Evolutionary conservation across 2,797 vertebrate species (phyloP).

Genomic region (Percopsis omiscomaycus): DNA sequence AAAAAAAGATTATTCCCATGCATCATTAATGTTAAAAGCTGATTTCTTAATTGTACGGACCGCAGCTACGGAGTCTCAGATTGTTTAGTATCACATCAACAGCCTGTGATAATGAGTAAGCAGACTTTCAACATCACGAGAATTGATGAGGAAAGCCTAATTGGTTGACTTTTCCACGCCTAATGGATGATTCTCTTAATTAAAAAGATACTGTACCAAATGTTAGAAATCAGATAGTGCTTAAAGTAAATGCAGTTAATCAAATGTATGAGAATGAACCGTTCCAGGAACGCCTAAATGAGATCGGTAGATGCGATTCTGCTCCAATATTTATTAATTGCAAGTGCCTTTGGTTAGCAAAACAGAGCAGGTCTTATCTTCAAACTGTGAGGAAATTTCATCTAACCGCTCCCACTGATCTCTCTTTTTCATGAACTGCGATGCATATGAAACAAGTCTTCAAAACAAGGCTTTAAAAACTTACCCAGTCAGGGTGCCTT

Average conservation of each 20-base stretch:
- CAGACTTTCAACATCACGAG: conserved; percentile 77
- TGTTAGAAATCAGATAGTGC: conserved; percentile 84
- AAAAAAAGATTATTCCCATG: conserved; percentile 74
- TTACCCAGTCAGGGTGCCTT: conserved; percentile 99
- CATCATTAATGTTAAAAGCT: conserved; percentile 81
- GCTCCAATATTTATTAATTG: conserved; percentile 86
- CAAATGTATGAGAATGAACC: conserved; percentile 88
- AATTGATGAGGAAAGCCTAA: conserved; percentile 84
- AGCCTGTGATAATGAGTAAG: conserved; percentile 82
- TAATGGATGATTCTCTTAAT: conserved; percentile 87
- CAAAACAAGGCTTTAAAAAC: conserved; percentile 99
- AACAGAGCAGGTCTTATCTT: conserved; percentile 92
- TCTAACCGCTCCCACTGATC: conserved; percentile 87
- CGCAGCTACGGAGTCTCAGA: conserved; percentile 77
- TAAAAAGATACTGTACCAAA: conserved; percentile 87
- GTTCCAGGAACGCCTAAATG: conserved; percentile 87
- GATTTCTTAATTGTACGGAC: conserved; percentile 78
- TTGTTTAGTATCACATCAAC: conserved; percentile 83
- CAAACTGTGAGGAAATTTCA: conserved; percentile 89
- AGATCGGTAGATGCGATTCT: conserved; percentile 85
- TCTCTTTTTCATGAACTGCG: conserved; percentile 93
- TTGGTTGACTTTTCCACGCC: conserved; percentile 85
- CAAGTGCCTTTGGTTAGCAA: conserved; percentile 86
- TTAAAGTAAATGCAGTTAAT: conserved; percentile 85
- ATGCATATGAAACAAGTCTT: conserved; percentile 99